Evolutionary conservation across 2,888 invertebrate species (phyloP).

Genomic region (Crematogaster levior): DNA sequence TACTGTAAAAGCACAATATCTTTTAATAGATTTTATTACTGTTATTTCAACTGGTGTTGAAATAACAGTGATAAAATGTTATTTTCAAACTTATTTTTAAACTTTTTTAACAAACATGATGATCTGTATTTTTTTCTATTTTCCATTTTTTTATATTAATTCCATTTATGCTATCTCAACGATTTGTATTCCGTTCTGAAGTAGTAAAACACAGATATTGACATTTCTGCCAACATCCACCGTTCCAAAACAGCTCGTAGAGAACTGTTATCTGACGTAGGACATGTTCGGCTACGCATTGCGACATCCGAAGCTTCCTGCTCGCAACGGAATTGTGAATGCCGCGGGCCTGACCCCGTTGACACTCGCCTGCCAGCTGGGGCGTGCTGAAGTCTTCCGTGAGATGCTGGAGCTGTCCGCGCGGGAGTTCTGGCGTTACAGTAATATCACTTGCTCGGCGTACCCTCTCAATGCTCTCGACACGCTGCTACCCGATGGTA

Average conservation of each 20-base stretch:
- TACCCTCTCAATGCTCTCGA: conserved; percentile 98
- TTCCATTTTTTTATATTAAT: no score
- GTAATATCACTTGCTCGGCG: conserved; percentile 99
- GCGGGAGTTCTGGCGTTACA: conserved; percentile 99
- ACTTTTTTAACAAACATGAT: neutral
- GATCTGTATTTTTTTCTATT: neutral
- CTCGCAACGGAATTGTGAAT: conserved; percentile 96
- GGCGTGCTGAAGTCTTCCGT: conserved; percentile 97
- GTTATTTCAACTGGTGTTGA: no score
- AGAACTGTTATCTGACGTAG: conserved; percentile 86
- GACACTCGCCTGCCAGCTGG: conserved; percentile 98
- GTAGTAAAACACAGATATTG: conserved; percentile 4
- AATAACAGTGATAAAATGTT: no score
- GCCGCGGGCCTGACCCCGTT: conserved; percentile 96
- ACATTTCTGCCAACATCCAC: conserved; percentile 17
- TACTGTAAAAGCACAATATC: neutral
- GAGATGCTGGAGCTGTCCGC: conserved; percentile 99
- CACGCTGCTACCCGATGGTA: conserved; percentile 96
- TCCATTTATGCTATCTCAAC: neutral
- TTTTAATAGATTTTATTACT: neutral
- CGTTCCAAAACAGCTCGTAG: neutral
- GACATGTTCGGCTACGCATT: conserved; percentile 99
- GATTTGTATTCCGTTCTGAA: neutral
- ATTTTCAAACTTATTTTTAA: neutral
- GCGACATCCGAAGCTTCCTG: conserved; percentile 96